phyloP scores from a whole-genome alignment of 2,113 vertebrate genomes.

The Apodemus sylvaticus region DNA sequence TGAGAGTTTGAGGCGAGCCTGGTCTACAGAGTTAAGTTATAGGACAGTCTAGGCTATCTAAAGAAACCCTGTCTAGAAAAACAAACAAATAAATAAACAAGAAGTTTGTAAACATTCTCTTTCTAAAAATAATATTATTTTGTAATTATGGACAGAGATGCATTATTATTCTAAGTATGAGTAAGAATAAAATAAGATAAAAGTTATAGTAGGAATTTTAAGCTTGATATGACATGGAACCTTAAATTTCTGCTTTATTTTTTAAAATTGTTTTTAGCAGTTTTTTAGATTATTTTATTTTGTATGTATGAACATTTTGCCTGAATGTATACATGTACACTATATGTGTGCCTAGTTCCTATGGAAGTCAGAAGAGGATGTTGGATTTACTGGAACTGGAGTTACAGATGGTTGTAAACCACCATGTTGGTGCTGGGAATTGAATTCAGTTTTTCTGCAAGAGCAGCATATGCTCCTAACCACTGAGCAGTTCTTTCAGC shows the following conservation, averaged over 20 bases:
- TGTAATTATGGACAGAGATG: not conserved
- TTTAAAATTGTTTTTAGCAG: not conserved
- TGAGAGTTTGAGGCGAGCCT: not conserved
- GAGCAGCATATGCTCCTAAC: not conserved
- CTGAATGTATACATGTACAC: not conserved
- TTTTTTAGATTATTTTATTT: not conserved
- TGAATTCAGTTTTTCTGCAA: not conserved
- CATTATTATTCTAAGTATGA: not conserved
- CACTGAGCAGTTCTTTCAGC: not conserved
- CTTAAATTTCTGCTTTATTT: not conserved
- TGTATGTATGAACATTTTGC: not conserved
- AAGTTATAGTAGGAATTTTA: slow-evolving; percentile 24
- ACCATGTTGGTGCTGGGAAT: too few species aligned
- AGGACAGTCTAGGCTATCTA: not conserved
- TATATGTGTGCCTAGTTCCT: not conserved
- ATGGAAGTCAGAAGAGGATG: not conserved
- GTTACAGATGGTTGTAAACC: too few species aligned
- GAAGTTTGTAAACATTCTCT: not conserved
- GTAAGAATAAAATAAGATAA: slow-evolving; percentile 8
- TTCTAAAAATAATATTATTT: slow-evolving; percentile 17
- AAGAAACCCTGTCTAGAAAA: not conserved
- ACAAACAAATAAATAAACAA: not conserved
- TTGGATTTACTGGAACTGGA: not conserved
- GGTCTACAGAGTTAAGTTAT: not conserved
- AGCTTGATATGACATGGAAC: slow-evolving; percentile 8